Evolutionary conservation across 2,888 invertebrate species (phyloP), one percentile per base, ranked within the genome.

Genomic region (Adelphocoris suturalis): DNA sequence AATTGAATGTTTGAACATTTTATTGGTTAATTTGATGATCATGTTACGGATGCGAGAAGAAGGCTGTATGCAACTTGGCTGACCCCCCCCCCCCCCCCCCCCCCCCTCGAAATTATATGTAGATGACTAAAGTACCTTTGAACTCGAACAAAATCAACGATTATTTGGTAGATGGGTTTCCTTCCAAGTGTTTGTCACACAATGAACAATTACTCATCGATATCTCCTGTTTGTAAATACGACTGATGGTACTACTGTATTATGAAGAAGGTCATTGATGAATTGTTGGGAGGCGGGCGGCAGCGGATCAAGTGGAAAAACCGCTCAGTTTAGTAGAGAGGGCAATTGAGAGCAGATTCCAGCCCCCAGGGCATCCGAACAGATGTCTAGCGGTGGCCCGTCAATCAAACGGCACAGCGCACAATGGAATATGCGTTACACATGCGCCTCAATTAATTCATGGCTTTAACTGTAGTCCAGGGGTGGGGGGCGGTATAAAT

Each of bases 381-480:
- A 86, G 86, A 86, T 86, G 86, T 86, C 86, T 75, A 75, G 75
- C 75, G 86, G 57, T n/a, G 68, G 75, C 86, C 68, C 86, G 86
- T 86, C 86, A 86, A 86, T 86, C 86, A 86, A 86, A 86, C 86
- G 28, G 23, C 75, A 46, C 68, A 68, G 75, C 16, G 48, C 27
- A 27, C 27, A 47, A 52, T 75, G 85, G 86, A 37, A 61, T 61
- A 75, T 75, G 75, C 86, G 86, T 86, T 86, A 86, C 86, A 86
- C 86, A 86, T 68, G 75, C 75, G 86, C 47, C 75, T 86, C 86
- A 86, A 86, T 86, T 86, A 86, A 86, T 86, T 86, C 86, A 86
- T 86, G 86, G 86, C 86, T 86, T 75, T 86, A 86, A 86, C 86
- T 86, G 47, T 75, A n/a, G 46, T 37, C 23, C 48, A 46, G 68